phyloP scores from a whole-genome alignment of 2,113 vertebrate genomes.

The Scartelaos histophorus region DNA sequence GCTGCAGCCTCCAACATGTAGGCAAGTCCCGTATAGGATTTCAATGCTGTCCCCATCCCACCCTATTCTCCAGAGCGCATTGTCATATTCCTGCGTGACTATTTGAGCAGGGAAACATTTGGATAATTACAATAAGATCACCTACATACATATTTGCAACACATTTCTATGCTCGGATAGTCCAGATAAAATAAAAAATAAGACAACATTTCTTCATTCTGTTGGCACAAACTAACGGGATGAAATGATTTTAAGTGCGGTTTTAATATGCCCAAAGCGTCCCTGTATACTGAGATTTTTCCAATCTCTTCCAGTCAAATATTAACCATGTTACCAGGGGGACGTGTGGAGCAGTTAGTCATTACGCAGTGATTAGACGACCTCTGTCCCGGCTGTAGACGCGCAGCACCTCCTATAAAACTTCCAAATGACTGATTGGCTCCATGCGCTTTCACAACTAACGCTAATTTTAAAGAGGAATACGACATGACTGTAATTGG shows the following conservation, averaged over 20 bases:
- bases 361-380: constrained; percentile 38
- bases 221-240: neutral
- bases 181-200: neutral
- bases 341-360: constrained; percentile 25
- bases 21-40: constrained; percentile 30
- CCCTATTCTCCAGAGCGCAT: neutral
- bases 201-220: neutral
- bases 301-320: constrained; percentile 29
- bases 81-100: neutral
- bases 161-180: neutral
- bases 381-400: constrained; percentile 21
- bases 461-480: constrained; percentile 64
- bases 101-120: neutral
- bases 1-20: constrained; percentile 54
- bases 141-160: neutral
- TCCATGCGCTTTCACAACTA: constrained; percentile 41
- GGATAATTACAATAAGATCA: neutral
- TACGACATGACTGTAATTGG: constrained; percentile 81
- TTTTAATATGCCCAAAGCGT: constrained; percentile 11
- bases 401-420: constrained; percentile 28
- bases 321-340: constrained; percentile 24
- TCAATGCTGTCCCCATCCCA: neutral
- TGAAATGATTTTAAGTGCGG: neutral
- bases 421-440: constrained; percentile 42
- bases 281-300: neutral